Evolutionary conservation across 2,113 vertebrate genomes (phyloP).

Genomic region (Regulus satrapa): DNA sequence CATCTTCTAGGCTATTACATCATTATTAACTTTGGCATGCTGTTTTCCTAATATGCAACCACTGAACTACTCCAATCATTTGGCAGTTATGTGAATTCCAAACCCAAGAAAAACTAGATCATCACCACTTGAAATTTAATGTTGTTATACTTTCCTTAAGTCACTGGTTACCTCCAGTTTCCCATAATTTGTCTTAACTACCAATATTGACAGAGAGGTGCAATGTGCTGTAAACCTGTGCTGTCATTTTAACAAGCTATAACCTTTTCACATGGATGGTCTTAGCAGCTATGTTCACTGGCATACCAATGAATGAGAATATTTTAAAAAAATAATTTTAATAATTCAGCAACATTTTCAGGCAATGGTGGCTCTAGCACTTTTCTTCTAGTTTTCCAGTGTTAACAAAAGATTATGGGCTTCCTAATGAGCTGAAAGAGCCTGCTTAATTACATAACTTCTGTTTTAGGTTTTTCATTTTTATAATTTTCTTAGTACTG

Average conservation of each 20-base stretch:
- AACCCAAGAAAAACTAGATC: not conserved
- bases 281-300: not conserved
- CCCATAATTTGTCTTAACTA: not conserved
- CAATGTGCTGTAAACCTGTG: not conserved
- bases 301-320: not conserved
- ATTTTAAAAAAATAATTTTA: not conserved
- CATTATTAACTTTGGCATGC: not conserved
- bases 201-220: not conserved
- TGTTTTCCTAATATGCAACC: not conserved
- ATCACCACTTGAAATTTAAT: not conserved
- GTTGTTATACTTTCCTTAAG: not conserved
- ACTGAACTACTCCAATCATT: not conserved
- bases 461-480: not conserved
- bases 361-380: not conserved
- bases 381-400: not conserved
- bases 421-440: not conserved
- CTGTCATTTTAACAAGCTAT: not conserved
- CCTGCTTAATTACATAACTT: rapidly evolving
- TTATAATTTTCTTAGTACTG: not conserved
- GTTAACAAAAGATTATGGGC: not conserved
- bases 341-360: not conserved
- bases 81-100: not conserved
- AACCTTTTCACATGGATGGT: not conserved
- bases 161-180: not conserved
- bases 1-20: not conserved